A percentile compares a stretch with the other conserved stretches of the same genome.
phyloP scores from a whole-genome alignment of 2,113 vertebrate genomes.

The Cheirogaleus medius region DNA sequence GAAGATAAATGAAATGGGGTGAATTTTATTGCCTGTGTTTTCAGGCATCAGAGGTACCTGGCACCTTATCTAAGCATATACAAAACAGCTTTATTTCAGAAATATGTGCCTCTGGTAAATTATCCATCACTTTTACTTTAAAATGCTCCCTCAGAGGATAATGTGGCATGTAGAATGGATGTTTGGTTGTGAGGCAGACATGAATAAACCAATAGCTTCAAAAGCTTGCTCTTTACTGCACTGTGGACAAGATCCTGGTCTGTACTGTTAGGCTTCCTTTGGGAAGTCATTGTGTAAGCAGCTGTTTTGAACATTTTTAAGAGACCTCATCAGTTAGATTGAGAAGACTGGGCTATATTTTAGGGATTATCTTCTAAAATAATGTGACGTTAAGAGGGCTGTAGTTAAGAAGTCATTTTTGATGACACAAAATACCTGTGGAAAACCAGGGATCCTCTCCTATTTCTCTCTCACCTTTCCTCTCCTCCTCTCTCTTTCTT shows the following conservation, averaged over 20 bases:
- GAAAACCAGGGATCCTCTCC: constrained; percentile 55
- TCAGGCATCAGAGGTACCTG: constrained; percentile 65
- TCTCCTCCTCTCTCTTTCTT: not conserved
- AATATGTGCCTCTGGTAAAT: constrained; percentile 66
- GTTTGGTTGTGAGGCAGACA: not conserved
- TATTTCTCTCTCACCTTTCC: not conserved
- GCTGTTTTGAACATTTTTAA: not conserved
- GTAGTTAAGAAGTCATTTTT: constrained; percentile 49
- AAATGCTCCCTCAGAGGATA: constrained; percentile 40
- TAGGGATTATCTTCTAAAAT: constrained; percentile 34
- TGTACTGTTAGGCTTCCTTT: not conserved
- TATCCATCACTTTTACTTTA: constrained; percentile 41
- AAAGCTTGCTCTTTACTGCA: not conserved
- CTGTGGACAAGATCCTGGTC: not conserved
- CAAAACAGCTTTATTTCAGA: constrained; percentile 54
- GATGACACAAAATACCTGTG: constrained; percentile 51
- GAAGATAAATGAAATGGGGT: not conserved
- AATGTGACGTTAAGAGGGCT: constrained; percentile 44
- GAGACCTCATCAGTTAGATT: not conserved
- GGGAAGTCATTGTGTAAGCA: not conserved
- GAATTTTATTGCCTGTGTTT: constrained; percentile 47
- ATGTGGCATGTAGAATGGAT: not conserved
- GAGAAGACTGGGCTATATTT: not conserved
- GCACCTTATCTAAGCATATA: constrained; percentile 41
- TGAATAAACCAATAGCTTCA: not conserved